Percentiles rank a stretch among this genome's conserved stretches.
phyloP scores from a whole-genome alignment of 2,797 vertebrate species.

The Diceros bicornis region DNA sequence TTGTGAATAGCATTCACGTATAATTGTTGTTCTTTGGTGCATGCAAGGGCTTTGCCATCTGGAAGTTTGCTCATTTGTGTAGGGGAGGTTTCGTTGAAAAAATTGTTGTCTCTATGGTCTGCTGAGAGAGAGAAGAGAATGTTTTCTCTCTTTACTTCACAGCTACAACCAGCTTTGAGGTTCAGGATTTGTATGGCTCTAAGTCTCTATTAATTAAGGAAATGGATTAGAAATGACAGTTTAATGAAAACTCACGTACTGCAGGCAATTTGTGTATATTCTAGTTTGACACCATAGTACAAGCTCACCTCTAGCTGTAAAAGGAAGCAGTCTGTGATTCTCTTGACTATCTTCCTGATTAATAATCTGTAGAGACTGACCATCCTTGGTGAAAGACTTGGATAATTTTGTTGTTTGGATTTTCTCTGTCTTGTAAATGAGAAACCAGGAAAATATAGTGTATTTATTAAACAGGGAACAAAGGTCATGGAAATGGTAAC shows the following conservation, averaged over 20 bases:
- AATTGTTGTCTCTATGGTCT: neutral
- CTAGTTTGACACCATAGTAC: neutral
- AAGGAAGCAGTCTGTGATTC: neutral
- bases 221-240: conserved; percentile 34
- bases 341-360: neutral
- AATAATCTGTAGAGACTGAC: neutral
- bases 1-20: neutral
- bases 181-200: conserved; percentile 6
- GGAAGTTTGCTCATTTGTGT: conserved; percentile 54
- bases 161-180: conserved; percentile 35
- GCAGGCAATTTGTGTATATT: neutral
- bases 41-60: neutral
- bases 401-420: conserved; percentile 38
- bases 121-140: conserved; percentile 57
- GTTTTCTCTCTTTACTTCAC: conserved; percentile 30
- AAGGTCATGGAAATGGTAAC: conserved; percentile 63
- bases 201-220: conserved; percentile 64
- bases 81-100: conserved; percentile 37
- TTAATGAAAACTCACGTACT: neutral
- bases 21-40: neutral
- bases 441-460: conserved; percentile 62
- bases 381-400: neutral
- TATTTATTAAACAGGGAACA: conserved; percentile 56
- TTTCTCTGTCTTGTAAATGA: conserved; percentile 71
- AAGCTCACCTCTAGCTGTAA: neutral